phyloP scores from a whole-genome alignment of 2,113 vertebrate genomes.

The Glaucomys volans region DNA sequence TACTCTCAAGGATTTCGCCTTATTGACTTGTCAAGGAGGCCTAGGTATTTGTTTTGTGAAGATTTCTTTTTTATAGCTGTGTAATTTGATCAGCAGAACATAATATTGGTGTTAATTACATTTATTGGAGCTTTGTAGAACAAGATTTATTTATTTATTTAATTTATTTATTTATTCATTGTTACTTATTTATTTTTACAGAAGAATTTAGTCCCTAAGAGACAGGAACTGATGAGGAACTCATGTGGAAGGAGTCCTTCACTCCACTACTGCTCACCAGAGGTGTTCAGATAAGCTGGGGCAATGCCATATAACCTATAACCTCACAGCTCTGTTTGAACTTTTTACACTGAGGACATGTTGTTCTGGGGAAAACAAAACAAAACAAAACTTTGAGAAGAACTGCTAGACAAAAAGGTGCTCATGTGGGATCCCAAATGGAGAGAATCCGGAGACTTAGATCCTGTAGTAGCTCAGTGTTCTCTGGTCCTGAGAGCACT shows the following conservation, averaged over 20 bases:
- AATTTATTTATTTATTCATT: neutral
- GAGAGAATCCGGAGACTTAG: neutral
- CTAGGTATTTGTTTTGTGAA: neutral
- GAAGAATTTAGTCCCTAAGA: neutral
- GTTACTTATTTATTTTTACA: neutral
- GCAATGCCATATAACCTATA: neutral
- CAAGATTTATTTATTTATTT: neutral
- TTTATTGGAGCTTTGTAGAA: conserved; percentile 28
- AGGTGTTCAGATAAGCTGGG: neutral
- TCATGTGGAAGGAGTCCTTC: neutral
- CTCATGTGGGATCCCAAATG: neutral
- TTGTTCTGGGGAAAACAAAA: neutral
- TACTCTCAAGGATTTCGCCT: neutral
- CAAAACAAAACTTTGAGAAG: neutral
- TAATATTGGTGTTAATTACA: conserved; percentile 48
- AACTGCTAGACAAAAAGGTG: neutral
- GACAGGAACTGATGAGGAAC: neutral
- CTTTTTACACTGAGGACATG: neutral
- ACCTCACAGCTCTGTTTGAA: neutral
- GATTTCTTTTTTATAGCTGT: conserved; percentile 36
- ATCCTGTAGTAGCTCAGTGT: neutral
- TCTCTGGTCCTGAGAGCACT: neutral
- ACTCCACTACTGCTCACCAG: neutral
- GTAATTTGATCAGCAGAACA: conserved; percentile 22
- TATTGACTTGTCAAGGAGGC: neutral